Conservation (phyloP, 1,140 invertebrate species). For the Theocolax elegans region DNA sequence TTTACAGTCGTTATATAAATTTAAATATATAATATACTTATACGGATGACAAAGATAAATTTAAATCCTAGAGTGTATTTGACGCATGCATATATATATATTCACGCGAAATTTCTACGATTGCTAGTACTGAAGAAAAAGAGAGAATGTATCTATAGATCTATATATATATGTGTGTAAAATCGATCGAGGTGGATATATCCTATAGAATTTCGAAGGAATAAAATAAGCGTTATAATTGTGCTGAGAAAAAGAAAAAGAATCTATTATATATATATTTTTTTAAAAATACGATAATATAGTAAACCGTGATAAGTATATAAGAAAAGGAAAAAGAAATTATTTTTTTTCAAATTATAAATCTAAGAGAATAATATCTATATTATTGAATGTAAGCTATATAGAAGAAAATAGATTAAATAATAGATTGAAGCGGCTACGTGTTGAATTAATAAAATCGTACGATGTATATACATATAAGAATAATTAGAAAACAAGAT, state of each 20-base stretch:
- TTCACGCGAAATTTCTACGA: slow-evolving; percentile 27
- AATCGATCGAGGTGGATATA: background rate
- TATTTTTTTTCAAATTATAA: too few species aligned
- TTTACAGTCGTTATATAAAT: background rate
- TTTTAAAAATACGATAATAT: too few species aligned
- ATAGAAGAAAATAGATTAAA: slow-evolving; percentile 17
- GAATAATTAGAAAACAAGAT: slow-evolving; percentile 3
- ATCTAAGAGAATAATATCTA: too few species aligned
- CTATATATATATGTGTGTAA: too few species aligned
- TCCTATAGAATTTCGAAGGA: too few species aligned
- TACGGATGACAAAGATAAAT: slow-evolving; percentile 57
- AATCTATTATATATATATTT: too few species aligned
- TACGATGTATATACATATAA: too few species aligned
- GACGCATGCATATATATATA: slow-evolving; percentile 48
- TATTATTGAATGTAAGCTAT: too few species aligned
- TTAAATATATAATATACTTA: slow-evolving; percentile 42
- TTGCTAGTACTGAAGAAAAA: slow-evolving; percentile 34
- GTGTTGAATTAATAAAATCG: too few species aligned
- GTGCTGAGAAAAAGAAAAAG: background rate
- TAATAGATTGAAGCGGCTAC: slow-evolving; percentile 20
- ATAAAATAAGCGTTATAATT: background rate
- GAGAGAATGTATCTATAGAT: slow-evolving; percentile 19
- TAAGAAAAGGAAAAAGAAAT: too few species aligned
- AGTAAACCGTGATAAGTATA: too few species aligned
- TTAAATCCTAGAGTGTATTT: slow-evolving; percentile 66